phyloP scores from a whole-genome alignment of 2,888 invertebrate genomes.

The Alsophila aescularia region DNA sequence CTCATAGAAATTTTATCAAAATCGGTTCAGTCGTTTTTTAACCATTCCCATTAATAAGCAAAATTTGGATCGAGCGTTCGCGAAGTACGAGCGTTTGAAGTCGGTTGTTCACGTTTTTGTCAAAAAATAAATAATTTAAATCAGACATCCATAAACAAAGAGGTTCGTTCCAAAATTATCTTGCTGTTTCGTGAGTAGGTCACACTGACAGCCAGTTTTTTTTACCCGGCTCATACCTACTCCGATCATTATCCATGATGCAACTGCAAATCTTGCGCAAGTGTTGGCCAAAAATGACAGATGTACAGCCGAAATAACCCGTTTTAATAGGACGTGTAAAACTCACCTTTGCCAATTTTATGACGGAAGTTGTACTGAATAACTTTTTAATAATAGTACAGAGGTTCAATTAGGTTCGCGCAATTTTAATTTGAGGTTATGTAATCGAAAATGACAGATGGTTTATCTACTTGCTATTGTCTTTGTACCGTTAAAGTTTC shows the following conservation, averaged over 20 bases:
- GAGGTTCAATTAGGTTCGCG: slow-evolving; percentile 2
- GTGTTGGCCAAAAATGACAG: slow-evolving; percentile 61
- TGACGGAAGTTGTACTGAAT: slow-evolving; percentile 9
- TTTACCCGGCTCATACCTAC: slow-evolving; percentile 45
- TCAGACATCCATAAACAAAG: slow-evolving; percentile 42
- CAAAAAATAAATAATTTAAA: too few species aligned
- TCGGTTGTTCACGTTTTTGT: too few species aligned
- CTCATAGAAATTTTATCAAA: too few species aligned
- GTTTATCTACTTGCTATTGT: slow-evolving; percentile 32
- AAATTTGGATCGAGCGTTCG: too few species aligned
- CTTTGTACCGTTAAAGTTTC: slow-evolving; percentile 24
- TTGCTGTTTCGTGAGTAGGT: slow-evolving; percentile 56
- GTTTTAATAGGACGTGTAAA: slow-evolving; percentile 29
- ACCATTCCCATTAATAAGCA: too few species aligned
- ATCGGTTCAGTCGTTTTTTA: too few species aligned
- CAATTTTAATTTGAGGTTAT: slow-evolving; percentile 18
- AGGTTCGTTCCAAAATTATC: slow-evolving; percentile 55
- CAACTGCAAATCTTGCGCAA: slow-evolving; percentile 69
- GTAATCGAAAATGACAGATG: slow-evolving; percentile 15
- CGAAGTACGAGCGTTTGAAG: too few species aligned
- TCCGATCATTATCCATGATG: slow-evolving; percentile 64
- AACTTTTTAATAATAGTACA: slow-evolving; percentile 8
- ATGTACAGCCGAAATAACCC: slow-evolving; percentile 43
- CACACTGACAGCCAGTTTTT: slow-evolving; percentile 45
- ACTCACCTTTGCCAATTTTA: slow-evolving; percentile 19